Evolutionary conservation across 1,140 invertebrate species (phyloP).

Genomic region (Drosophila yakuba): DNA sequence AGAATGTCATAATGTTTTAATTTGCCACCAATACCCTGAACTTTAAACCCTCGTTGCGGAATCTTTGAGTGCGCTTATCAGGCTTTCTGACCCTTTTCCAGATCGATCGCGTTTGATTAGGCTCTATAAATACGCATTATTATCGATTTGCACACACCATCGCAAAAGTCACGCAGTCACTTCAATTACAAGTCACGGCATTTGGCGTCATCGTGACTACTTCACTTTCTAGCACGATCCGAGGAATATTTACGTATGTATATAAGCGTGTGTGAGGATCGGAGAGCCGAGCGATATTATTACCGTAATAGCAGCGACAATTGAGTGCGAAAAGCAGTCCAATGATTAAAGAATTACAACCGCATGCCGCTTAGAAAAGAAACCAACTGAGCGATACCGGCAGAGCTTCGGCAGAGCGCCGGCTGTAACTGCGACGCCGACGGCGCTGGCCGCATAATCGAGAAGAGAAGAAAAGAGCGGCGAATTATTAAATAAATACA

Average conservation of each 20-base stretch:
- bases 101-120: slow-evolving; percentile 63
- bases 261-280: slow-evolving; percentile 9
- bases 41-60: slow-evolving; percentile 1
- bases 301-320: slow-evolving; percentile 48
- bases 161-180: slow-evolving; percentile 16
- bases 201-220: slow-evolving; percentile 43
- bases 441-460: slow-evolving; percentile 64
- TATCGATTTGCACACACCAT: slow-evolving; percentile 34
- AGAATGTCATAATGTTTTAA: background rate
- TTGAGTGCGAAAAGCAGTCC: slow-evolving; percentile 59
- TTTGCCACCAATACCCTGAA: background rate
- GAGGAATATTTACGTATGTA: background rate
- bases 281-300: slow-evolving; percentile 12
- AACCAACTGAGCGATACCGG: slow-evolving; percentile 65
- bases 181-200: slow-evolving; percentile 68
- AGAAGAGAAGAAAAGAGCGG: slow-evolving; percentile 58
- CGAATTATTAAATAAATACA: slow-evolving; percentile 80
- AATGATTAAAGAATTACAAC: slow-evolving; percentile 80
- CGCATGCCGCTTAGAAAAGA: slow-evolving; percentile 84
- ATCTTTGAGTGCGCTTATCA: slow-evolving; percentile 26
- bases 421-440: slow-evolving; percentile 43
- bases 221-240: slow-evolving; percentile 41
- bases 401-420: slow-evolving; percentile 33
- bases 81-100: slow-evolving; percentile 34
- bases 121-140: slow-evolving; percentile 76